These are phyloP conservation scores for Xiphophorus maculatus DNA, from an alignment of 2,113 vertebrate species.

Conservation along the genomic window DNA sequence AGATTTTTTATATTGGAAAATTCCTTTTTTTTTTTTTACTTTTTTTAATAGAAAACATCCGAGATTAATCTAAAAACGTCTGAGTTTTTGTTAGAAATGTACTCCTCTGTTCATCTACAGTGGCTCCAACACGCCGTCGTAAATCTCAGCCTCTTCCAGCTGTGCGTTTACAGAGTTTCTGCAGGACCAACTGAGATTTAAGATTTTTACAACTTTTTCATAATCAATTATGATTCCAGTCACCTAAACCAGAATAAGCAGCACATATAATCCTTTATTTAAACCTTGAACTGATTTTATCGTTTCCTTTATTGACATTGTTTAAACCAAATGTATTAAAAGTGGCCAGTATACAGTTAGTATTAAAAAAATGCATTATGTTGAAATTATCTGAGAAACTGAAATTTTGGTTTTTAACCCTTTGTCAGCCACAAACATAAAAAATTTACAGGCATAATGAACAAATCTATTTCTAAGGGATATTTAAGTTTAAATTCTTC, in stretches of 20 bases:
- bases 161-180: constrained; percentile 36
- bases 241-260: background rate
- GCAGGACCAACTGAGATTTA: constrained; percentile 14
- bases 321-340: too few relatives aligned
- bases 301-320: background rate
- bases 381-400: background rate
- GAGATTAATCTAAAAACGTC: too few relatives aligned
- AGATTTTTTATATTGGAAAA: too few relatives aligned
- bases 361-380: background rate
- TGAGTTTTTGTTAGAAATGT: too few relatives aligned
- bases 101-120: too few relatives aligned
- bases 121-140: too few relatives aligned
- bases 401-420: background rate
- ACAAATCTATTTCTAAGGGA: background rate
- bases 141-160: constrained; percentile 1
- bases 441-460: background rate
- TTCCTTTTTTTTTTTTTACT: too few relatives aligned
- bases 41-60: too few relatives aligned
- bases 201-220: background rate
- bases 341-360: too few relatives aligned
- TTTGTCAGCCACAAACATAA: background rate
- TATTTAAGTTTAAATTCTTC: too few relatives aligned
- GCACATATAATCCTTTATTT: background rate
- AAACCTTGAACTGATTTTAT: background rate
- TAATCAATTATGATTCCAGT: background rate